phyloP scores from a whole-genome alignment of 2,888 invertebrate genomes.

The Hirtodrosophila trivittata region DNA sequence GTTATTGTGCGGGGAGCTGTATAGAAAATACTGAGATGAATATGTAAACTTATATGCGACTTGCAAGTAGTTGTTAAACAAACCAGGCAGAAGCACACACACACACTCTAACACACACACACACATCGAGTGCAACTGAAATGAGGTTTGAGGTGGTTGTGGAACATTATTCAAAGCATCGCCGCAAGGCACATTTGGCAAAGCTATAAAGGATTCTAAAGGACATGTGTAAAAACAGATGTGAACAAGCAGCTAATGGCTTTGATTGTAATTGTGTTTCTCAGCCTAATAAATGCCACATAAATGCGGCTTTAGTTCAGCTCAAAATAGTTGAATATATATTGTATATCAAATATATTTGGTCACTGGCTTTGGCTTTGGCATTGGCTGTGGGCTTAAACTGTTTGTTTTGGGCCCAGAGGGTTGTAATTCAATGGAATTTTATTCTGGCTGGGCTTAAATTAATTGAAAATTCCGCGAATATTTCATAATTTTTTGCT shows the following conservation, averaged over 20 bases:
- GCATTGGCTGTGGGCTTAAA: no score
- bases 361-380: no score
- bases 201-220: slow-evolving; percentile 54
- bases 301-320: slow-evolving; percentile 27
- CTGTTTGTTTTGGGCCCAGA: no score
- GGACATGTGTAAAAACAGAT: slow-evolving; percentile 69
- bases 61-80: slow-evolving; percentile 46
- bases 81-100: slow-evolving; percentile 38
- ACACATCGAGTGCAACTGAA: not conserved
- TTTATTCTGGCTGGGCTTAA: not conserved
- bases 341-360: not conserved
- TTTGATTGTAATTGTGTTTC: slow-evolving; percentile 14
- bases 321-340: slow-evolving; percentile 21
- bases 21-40: slow-evolving; percentile 42
- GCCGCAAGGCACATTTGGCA: slow-evolving; percentile 47
- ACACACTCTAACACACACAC: slow-evolving; percentile 18
- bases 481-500: slow-evolving; percentile 4
- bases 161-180: slow-evolving; percentile 66
- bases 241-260: slow-evolving; percentile 71
- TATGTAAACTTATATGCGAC: slow-evolving; percentile 39
- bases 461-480: slow-evolving; percentile 3
- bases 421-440: not conserved
- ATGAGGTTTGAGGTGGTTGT: slow-evolving; percentile 16
- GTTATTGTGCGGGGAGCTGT: slow-evolving; percentile 17
- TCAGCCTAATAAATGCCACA: slow-evolving; percentile 42